phyloP scores from a whole-genome alignment of 2,888 invertebrate genomes.

The Dryadula phaetusa region DNA sequence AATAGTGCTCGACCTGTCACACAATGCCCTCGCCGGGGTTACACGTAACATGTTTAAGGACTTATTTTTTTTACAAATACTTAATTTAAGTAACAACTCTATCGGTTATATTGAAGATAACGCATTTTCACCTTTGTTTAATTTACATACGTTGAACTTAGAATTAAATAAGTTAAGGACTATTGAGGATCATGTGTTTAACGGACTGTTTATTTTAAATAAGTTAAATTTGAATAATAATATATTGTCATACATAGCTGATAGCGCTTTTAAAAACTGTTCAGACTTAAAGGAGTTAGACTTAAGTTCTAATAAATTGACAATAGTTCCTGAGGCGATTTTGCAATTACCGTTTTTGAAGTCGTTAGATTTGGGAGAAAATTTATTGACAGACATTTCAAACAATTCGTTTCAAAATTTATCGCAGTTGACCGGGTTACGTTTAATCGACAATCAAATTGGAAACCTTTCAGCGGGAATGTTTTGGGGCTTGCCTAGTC shows the following conservation, averaged over 20 bases:
- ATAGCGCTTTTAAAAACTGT: constrained; percentile 93
- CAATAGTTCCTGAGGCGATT: constrained; percentile 92
- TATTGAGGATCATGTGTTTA: constrained; percentile 91
- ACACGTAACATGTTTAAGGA: constrained; percentile 94
- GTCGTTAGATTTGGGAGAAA: constrained; percentile 96
- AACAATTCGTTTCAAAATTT: constrained; percentile 94
- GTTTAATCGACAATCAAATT: constrained; percentile 95
- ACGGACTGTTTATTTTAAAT: constrained; percentile 92
- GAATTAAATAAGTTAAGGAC: constrained; percentile 93
- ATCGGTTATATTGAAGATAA: constrained; percentile 93
- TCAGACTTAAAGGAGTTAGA: constrained; percentile 95
- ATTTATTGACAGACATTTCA: constrained; percentile 92
- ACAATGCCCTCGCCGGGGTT: constrained; percentile 91
- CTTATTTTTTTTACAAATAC: constrained; percentile 93
- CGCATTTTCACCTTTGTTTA: constrained; percentile 93
- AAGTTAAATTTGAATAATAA: constrained; percentile 94
- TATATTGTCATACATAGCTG: constrained; percentile 89
- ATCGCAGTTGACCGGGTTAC: constrained; percentile 92
- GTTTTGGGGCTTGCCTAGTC: constrained; percentile 92
- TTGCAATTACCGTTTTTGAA: constrained; percentile 92
- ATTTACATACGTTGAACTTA: constrained; percentile 94
- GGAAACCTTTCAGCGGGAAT: constrained; percentile 94
- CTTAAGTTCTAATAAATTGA: constrained; percentile 93
- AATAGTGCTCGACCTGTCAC: constrained; percentile 93
- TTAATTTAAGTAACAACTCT: constrained; percentile 93